Percentiles rank a stretch among this genome's conserved stretches.
These are phyloP conservation scores for Peromyscus attwateri DNA, from an alignment of 2,797 vertebrate genomes.

Conservation along the genomic window DNA sequence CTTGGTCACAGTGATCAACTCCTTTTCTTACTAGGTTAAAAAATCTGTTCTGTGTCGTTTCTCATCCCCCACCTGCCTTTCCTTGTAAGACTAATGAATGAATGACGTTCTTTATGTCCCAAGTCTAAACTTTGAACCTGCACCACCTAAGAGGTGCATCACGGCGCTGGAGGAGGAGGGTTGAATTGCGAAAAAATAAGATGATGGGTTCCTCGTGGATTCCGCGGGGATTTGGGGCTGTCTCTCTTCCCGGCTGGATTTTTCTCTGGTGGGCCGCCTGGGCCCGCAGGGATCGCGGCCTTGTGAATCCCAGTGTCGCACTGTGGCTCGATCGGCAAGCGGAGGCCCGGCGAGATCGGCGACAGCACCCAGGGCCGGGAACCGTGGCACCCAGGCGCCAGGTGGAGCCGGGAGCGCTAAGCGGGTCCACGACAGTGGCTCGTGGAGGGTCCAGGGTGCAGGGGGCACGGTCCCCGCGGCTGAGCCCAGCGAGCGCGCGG, in stretches of 20 bases:
- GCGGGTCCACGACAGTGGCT: neutral
- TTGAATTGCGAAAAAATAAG: neutral
- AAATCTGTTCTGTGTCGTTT: neutral
- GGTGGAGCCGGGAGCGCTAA: neutral
- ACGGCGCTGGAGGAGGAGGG: neutral
- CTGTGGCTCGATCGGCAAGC: neutral
- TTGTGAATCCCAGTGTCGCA: neutral
- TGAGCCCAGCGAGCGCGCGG: neutral
- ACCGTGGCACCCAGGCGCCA: neutral
- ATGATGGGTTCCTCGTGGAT: neutral
- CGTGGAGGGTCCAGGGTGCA: neutral
- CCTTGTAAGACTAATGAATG: neutral
- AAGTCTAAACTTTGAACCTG: constrained; percentile 32
- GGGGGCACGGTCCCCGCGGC: no score
- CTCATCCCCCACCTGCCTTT: neutral
- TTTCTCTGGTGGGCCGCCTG: neutral
- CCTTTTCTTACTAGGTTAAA: neutral
- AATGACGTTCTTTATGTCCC: neutral
- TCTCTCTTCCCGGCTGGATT: neutral
- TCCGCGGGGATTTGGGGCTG: neutral
- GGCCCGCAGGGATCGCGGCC: neutral
- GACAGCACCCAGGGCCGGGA: neutral
- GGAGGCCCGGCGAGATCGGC: neutral
- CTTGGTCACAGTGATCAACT: neutral
- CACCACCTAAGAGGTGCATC: neutral